phyloP scores from a whole-genome alignment of 2,113 vertebrate species.

The Cephalopholis sonnerati region DNA sequence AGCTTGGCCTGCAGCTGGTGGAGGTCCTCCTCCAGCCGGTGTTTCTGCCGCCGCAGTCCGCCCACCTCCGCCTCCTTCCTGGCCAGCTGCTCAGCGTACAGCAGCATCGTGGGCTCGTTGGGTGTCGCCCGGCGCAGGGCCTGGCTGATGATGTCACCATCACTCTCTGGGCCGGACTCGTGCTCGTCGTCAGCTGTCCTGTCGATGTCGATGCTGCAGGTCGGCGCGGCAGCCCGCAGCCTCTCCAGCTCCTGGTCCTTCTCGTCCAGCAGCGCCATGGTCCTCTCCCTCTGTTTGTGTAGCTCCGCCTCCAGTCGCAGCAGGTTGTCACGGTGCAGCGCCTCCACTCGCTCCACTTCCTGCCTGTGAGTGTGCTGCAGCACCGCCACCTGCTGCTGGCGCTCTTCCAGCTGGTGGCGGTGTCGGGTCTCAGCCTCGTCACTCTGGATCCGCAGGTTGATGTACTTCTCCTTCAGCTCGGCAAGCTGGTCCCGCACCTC shows the following conservation, averaged over 20 bases:
- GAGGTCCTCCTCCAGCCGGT: constrained; percentile 87
- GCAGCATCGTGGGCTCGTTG: constrained; percentile 89
- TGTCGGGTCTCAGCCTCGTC: constrained; percentile 86
- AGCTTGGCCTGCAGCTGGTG: constrained; percentile 87
- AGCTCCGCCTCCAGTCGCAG: constrained; percentile 92
- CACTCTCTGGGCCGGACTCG: constrained; percentile 50
- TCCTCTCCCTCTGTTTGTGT: constrained; percentile 93
- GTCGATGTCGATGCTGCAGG: neutral
- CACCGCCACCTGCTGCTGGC: constrained; percentile 75
- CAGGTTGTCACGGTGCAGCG: constrained; percentile 85
- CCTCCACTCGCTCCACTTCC: constrained; percentile 87
- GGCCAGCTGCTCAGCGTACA: constrained; percentile 94
- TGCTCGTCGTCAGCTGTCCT: fast-evolving
- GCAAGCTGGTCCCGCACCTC: constrained; percentile 90
- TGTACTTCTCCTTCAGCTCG: constrained; percentile 92
- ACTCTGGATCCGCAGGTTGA: constrained; percentile 87
- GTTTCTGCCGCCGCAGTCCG: constrained; percentile 87
- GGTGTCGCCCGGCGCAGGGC: constrained; percentile 78
- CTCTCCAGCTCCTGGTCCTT: constrained; percentile 94
- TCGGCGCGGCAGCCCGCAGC: constrained; percentile 76
- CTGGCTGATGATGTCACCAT: constrained; percentile 82
- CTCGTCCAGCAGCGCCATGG: constrained; percentile 91
- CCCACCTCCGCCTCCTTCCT: constrained; percentile 90
- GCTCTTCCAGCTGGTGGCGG: constrained; percentile 82
- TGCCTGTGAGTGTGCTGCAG: constrained; percentile 88